A percentile compares a stretch with the other conserved stretches of the same genome.
Conservation (phyloP, 2,113 vertebrate species). For the Dipodomys spectabilis region DNA sequence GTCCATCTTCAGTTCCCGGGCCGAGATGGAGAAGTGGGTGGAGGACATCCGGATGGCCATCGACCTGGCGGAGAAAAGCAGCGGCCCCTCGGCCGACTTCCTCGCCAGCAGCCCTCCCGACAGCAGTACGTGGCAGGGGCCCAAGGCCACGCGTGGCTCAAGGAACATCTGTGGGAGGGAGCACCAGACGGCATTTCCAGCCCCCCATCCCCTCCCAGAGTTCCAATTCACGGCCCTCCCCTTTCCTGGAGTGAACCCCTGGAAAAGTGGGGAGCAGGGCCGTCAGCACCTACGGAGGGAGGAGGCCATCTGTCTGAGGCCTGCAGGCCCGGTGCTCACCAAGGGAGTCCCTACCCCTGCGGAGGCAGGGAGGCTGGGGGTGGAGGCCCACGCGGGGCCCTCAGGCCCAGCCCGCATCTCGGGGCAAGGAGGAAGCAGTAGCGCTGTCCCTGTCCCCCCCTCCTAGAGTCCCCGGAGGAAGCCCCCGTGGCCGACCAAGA, state of each 20-base stretch:
- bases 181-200: too few species aligned
- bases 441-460: too few species aligned
- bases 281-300: background rate
- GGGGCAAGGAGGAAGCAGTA: too few species aligned
- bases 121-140: constrained; percentile 90
- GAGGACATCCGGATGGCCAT: constrained; percentile 96
- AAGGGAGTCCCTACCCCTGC: too few species aligned
- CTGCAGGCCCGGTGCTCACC: too few species aligned
- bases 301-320: background rate
- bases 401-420: too few species aligned
- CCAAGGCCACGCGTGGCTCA: background rate
- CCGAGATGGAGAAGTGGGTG: constrained; percentile 97
- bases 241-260: background rate
- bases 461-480: constrained; percentile 91
- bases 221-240: background rate
- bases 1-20: constrained; percentile 85
- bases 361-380: too few species aligned
- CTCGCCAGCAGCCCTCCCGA: constrained; percentile 91
- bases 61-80: constrained; percentile 92
- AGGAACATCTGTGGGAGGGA: too few species aligned
- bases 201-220: too few species aligned
- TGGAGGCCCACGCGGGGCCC: too few species aligned
- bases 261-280: background rate
- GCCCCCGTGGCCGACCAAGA: constrained; percentile 91
- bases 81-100: constrained; percentile 89